Evolutionary conservation across 2,888 invertebrate genomes (phyloP).

Genomic region (Brenthis ino): DNA sequence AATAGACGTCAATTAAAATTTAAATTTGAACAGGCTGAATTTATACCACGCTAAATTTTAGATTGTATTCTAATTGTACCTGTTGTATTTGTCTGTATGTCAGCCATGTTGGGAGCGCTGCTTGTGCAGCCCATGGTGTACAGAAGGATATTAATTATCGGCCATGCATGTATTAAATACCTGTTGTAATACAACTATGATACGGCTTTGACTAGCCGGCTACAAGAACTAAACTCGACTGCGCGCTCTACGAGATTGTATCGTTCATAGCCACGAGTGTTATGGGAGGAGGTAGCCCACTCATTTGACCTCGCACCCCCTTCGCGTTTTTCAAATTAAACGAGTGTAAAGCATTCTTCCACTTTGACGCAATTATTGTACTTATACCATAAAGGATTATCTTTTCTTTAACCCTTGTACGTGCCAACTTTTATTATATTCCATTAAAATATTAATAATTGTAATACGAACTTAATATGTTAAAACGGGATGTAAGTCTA

Average conservation of each 20-base stretch:
- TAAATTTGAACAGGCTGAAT: background rate
- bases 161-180: conserved; percentile 38
- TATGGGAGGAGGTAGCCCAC: conserved; percentile 76
- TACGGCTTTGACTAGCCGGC: conserved; percentile 55
- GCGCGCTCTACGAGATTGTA: conserved; percentile 66
- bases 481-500: conserved; percentile 23
- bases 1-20: conserved; percentile 3
- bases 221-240: conserved; percentile 64
- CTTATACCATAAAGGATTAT: conserved; percentile 50
- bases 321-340: conserved; percentile 81
- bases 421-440: conserved; percentile 27
- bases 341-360: conserved; percentile 56
- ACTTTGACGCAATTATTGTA: conserved; percentile 70
- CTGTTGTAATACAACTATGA: conserved; percentile 31
- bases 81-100: conserved; percentile 60
- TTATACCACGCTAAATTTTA: background rate
- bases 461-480: conserved; percentile 16
- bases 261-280: conserved; percentile 63
- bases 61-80: conserved; percentile 31
- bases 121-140: conserved; percentile 76
- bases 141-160: conserved; percentile 41
- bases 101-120: conserved; percentile 66
- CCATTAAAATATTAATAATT: conserved; percentile 25
- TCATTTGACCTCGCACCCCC: conserved; percentile 81
- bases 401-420: conserved; percentile 40